Conservation (phyloP, 2,113 vertebrate genomes). For the Hypanus sabinus region DNA sequence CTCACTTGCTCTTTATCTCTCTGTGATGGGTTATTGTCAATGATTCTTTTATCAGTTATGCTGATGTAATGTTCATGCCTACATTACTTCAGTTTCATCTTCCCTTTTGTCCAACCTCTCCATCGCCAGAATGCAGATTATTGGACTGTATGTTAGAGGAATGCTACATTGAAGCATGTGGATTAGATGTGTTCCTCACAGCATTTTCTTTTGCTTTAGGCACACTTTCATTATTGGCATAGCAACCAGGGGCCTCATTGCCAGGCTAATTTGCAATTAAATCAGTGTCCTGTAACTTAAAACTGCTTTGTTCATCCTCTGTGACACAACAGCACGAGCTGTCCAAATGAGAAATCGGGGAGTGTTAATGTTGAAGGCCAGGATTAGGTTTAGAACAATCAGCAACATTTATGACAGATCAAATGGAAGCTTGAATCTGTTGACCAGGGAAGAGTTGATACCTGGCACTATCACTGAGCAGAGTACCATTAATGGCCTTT, state of each 20-base stretch:
- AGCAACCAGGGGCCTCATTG: background rate
- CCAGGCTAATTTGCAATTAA: background rate
- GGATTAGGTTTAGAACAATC: background rate
- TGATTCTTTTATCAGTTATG: background rate
- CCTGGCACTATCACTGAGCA: background rate
- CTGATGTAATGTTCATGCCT: background rate
- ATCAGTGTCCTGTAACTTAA: background rate
- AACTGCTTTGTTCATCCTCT: background rate
- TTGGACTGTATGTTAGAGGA: background rate
- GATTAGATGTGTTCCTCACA: background rate
- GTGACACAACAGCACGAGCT: background rate
- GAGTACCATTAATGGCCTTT: background rate
- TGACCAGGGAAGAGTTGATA: background rate
- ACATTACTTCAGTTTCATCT: background rate
- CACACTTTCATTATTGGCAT: background rate
- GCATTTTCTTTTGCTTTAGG: background rate
- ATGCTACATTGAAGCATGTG: background rate
- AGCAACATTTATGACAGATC: background rate
- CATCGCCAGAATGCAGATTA: background rate
- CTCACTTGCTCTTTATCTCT: background rate
- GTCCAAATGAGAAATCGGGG: background rate
- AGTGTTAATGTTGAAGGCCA: background rate
- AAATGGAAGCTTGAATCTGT: background rate
- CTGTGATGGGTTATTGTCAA: background rate
- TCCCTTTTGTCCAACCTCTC: background rate